Conservation (phyloP, 2,888 invertebrate species). For the Branchellion lobata region DNA sequence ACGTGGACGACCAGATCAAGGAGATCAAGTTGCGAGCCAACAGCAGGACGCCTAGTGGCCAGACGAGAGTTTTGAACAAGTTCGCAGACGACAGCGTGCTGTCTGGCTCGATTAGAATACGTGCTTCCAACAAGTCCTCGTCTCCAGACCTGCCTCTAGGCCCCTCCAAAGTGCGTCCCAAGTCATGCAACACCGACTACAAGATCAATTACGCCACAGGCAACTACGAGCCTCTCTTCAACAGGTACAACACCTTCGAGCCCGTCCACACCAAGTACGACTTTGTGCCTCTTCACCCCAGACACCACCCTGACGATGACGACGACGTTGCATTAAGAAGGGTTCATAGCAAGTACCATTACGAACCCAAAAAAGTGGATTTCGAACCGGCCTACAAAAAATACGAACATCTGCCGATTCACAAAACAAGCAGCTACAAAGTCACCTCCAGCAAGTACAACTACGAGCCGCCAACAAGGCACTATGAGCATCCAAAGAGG, state of each 20-base stretch:
- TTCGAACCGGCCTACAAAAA: neutral
- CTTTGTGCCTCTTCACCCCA: neutral
- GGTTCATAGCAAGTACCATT: neutral
- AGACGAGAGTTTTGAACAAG: neutral
- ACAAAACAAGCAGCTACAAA: neutral
- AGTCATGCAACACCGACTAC: neutral
- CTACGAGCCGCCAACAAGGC: no score
- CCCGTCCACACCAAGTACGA: conserved; percentile 13
- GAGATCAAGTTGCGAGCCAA: conserved; percentile 29
- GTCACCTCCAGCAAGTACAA: neutral
- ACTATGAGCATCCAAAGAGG: no score
- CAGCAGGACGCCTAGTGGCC: neutral
- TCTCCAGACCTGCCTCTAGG: neutral
- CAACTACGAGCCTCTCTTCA: neutral
- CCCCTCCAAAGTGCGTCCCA: neutral
- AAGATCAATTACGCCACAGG: conserved; percentile 4
- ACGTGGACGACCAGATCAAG: conserved; percentile 34
- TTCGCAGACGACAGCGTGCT: neutral
- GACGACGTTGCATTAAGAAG: neutral
- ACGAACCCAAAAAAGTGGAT: neutral
- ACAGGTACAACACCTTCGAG: neutral
- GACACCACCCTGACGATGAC: neutral
- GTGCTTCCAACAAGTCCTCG: neutral
- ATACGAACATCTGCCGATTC: neutral
- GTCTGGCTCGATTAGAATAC: neutral